These are phyloP conservation scores for Latrodectus elegans DNA, from an alignment of 2,888 invertebrate species.

Conservation along the genomic window DNA sequence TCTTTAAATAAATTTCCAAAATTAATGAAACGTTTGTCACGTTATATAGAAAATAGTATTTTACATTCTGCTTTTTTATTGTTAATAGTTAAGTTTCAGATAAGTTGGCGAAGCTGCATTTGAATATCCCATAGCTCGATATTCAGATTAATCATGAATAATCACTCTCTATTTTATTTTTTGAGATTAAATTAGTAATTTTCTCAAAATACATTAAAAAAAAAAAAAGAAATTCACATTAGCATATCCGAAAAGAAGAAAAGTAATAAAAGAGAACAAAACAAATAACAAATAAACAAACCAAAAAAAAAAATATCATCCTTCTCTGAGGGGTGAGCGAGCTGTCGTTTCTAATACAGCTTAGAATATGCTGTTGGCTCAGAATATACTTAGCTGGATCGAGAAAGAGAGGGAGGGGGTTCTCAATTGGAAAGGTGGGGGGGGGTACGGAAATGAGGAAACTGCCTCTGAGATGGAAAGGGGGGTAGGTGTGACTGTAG, in stretches of 20 bases:
- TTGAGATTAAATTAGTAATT: too few species aligned
- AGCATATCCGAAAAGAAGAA: conserved; percentile 7
- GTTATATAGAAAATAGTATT: too few species aligned
- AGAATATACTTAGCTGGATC: conserved; percentile 3
- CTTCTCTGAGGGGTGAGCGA: background rate
- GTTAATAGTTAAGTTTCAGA: too few species aligned
- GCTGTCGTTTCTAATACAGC: conserved; percentile 60
- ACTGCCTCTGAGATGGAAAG: conserved; percentile 4
- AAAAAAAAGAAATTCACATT: background rate
- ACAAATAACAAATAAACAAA: conserved; percentile 7
- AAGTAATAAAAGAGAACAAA: background rate
- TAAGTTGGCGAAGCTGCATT: too few species aligned
- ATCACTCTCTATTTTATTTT: too few species aligned
- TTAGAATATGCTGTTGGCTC: conserved; percentile 42
- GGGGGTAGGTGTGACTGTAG: conserved; percentile 57
- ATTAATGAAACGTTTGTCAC: too few species aligned
- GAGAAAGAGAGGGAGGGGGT: background rate
- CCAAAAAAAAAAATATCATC: background rate
- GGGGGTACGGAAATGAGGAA: conserved; percentile 10
- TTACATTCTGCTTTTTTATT: too few species aligned
- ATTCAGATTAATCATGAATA: too few species aligned
- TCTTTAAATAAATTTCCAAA: too few species aligned
- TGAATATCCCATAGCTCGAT: too few species aligned
- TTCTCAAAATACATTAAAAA: background rate
- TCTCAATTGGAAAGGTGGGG: background rate